Base-by-base conservation (phyloP, 2,888 invertebrate species). In the Stenolophus ochropezus region DNA sequence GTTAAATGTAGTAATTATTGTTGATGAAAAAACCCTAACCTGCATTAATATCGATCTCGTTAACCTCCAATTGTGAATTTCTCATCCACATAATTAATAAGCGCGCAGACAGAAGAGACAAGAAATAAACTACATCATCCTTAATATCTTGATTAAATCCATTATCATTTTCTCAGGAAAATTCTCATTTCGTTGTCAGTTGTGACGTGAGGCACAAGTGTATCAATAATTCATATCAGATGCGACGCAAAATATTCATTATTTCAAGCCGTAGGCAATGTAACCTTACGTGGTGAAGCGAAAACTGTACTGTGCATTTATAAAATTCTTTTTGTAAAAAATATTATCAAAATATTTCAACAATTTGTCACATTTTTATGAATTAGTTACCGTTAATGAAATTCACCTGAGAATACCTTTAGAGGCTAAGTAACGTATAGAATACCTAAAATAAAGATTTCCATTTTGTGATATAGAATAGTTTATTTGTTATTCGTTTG, bases 171-270 rank as follows among this genome's bases (percentile, higher is more conserved):
- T 65, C 65, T 27, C 6, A 33, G 27, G 65, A 25, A 33, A 25
- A 33, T 65, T 65, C 18, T 33, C 33, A 33, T 65, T 65, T 65
- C 20, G 65, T 33, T 65, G 65, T 33, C 33, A 33, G 23, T 56
- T 18, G 27, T 2, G 56, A 23, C 56, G 21, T 21, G 56, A 18
- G 56, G 6, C 56, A 56, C 56, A 21, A 65, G 18, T 27, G 18
- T 65, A 65, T 65, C 65, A 65, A 65, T 65, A 65, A 65, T 65
- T 65, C 65, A 65, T 65, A 16, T 33, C 65, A 27, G 33, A 16
- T 23, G 21, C 61, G 20, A 61, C 25, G 18, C 21, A 56, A 56
- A 56, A 56, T 56, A 56, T 56, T 56, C 56, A 56, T 56, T 56
- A 56, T 56, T 56, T 56, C 56, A 56, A 56, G 20, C 56, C 20